Evolutionary conservation across 2,797 vertebrate genomes (phyloP), one percentile per base, ranked within the genome.

Genomic region (Cossypha heuglini): DNA sequence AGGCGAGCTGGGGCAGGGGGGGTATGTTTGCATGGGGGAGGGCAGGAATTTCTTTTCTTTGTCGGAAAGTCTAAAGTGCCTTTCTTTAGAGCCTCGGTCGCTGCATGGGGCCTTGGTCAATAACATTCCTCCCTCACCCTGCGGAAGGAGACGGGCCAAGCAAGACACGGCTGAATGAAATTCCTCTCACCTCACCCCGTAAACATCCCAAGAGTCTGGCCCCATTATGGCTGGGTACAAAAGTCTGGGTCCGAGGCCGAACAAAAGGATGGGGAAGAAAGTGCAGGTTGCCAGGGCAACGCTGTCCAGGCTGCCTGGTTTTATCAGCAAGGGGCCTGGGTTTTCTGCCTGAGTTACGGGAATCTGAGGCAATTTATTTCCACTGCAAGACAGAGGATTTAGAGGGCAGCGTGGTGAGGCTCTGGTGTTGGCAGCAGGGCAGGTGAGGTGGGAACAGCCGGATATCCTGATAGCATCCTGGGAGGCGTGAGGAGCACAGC

Each of bases 191-290:
- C 96, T 97, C 96, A 94, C 90, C 94, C 96, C 61, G n/a, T 93
- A 96, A 97, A 94, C 93, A 96, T 95, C 97, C 97, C 95, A 16
- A 96, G 95, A 97, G 96, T 85, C 96, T 96, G 96, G 96, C 96
- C 95, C 94, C 95, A 97, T 97, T 97, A 98, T 96, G 88, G 93
- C 96, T 95, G 96, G 95, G 95, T 97, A 98, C 97, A 98, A 97
- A 98, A 98, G 98, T 98, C 97, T 97, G 97, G 96, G 96, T 97
- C 97, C 88, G 25, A 95, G 93, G 96, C 97, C 19, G 97, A 97
- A 98, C 98, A 98, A 98, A 98, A 93, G 97, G 96, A 98, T 95
- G 93, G 96, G 96, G 97, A 97, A 97, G 97, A 98, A 98, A 98
- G 97, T 97, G 94, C 86, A 96, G 90, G 98, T 98, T 98, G 97